Evolutionary conservation across 1,140 invertebrate species (phyloP).

Genomic region (Philotrypesis tridentata): DNA sequence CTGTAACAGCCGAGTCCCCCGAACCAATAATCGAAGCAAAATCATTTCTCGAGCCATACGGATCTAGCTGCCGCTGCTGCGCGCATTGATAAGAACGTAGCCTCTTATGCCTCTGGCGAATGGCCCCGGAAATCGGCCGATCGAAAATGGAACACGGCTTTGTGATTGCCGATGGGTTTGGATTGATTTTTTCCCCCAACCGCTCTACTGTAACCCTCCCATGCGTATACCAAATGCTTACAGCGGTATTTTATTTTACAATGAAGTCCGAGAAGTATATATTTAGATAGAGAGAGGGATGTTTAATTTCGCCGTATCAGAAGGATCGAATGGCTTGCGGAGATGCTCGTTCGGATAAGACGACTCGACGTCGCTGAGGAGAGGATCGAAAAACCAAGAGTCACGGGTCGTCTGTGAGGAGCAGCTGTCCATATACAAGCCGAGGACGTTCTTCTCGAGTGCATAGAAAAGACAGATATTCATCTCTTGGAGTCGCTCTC

Average conservation of each 20-base stretch:
- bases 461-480: not conserved
- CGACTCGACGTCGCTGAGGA: not conserved
- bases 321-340: too few species aligned
- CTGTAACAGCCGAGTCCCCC: not conserved
- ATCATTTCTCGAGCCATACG: constrained; percentile 11
- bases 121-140: not conserved
- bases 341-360: not conserved
- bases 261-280: too few species aligned
- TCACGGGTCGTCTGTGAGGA: not conserved
- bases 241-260: too few species aligned
- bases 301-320: not conserved
- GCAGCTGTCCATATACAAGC: not conserved
- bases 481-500: not conserved
- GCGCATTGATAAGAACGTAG: constrained; percentile 8
- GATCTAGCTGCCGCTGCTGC: not conserved
- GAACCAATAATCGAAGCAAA: constrained; percentile 29
- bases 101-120: not conserved
- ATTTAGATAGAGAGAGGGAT: too few species aligned
- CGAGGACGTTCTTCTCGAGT: not conserved
- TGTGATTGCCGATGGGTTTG: too few species aligned
- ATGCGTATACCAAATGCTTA: too few species aligned
- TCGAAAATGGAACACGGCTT: not conserved
- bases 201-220: too few species aligned
- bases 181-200: too few species aligned
- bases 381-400: too few species aligned